Percentiles rank a stretch among this genome's conserved stretches.
Evolutionary conservation across 2,888 invertebrate species (phyloP).

Genomic region (Cactoblastis cactorum): DNA sequence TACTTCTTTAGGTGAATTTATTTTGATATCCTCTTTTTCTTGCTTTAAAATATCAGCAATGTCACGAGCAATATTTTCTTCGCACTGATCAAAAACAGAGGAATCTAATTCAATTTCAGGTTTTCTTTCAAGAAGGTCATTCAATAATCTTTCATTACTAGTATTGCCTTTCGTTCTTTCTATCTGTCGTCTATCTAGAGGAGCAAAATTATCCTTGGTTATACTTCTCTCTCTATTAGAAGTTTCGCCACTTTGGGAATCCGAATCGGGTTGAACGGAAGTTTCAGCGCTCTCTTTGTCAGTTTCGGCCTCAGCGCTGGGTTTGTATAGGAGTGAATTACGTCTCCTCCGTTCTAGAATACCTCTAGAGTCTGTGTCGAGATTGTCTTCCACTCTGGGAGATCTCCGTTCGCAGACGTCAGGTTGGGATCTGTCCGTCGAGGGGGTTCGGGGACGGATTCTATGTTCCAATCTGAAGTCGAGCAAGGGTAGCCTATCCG

Average conservation of each 20-base stretch:
- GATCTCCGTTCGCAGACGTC: slow-evolving; percentile 36
- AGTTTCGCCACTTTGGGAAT: slow-evolving; percentile 30
- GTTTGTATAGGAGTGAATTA: slow-evolving; percentile 25
- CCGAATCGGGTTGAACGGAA: slow-evolving; percentile 34
- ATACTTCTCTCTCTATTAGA: neutral
- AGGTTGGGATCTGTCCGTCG: slow-evolving; percentile 37
- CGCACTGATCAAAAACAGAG: slow-evolving; percentile 17
- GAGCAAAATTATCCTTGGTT: slow-evolving; percentile 15
- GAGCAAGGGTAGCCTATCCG: slow-evolving; percentile 1
- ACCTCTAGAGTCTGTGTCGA: slow-evolving; percentile 39
- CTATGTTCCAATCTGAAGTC: slow-evolving; percentile 42
- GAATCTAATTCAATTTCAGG: slow-evolving; percentile 14
- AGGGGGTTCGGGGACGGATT: slow-evolving; percentile 79
- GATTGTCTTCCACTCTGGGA: slow-evolving; percentile 33
- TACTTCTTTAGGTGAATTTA: slow-evolving; percentile 38
- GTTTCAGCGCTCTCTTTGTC: slow-evolving; percentile 32
- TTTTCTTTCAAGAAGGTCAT: slow-evolving; percentile 13
- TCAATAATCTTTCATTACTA: slow-evolving; percentile 10
- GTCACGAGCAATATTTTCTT: slow-evolving; percentile 40
- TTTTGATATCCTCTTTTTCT: slow-evolving; percentile 41
- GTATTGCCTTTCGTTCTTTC: slow-evolving; percentile 18
- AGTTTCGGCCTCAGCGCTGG: slow-evolving; percentile 28
- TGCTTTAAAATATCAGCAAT: slow-evolving; percentile 40
- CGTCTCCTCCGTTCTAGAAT: slow-evolving; percentile 47
- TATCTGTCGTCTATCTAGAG: slow-evolving; percentile 17